Conservation (phyloP, 2,888 invertebrate genomes). For the Drosophila niveifrons region DNA sequence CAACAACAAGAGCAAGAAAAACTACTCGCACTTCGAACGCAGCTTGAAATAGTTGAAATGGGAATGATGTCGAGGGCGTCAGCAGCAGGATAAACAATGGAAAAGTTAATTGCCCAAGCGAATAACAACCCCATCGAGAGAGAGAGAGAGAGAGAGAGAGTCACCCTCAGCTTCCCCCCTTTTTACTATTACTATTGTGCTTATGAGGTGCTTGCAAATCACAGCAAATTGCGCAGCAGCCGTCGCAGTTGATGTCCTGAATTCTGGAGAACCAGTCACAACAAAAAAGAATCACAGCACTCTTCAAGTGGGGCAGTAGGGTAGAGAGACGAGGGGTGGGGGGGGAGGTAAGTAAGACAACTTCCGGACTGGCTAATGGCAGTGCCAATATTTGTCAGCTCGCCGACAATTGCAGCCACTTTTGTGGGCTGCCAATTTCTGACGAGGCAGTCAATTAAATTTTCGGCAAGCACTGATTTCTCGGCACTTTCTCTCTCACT, state of each 20-base stretch:
- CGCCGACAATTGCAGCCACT: slow-evolving; percentile 58
- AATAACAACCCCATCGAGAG: slow-evolving; percentile 60
- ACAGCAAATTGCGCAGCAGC: slow-evolving; percentile 45
- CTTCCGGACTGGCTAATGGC: slow-evolving; percentile 39
- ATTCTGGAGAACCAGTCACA: slow-evolving; percentile 28
- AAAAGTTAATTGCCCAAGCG: slow-evolving; percentile 66
- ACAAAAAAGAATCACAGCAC: slow-evolving; percentile 38
- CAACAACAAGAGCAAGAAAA: too few relatives aligned
- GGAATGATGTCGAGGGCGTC: not conserved
- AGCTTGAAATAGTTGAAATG: slow-evolving; percentile 10
- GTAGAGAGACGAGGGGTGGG: not conserved
- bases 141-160: slow-evolving; percentile 46
- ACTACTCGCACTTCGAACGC: slow-evolving; percentile 18
- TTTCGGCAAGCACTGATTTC: slow-evolving; percentile 29
- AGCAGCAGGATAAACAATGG: slow-evolving; percentile 58
- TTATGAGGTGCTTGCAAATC: slow-evolving; percentile 43
- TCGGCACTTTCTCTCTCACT: not conserved
- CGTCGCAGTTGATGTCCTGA: slow-evolving; percentile 27
- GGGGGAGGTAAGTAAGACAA: not conserved
- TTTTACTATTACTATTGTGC: slow-evolving; percentile 12
- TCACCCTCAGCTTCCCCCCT: not conserved
- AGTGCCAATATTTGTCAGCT: slow-evolving; percentile 61
- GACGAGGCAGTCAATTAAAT: slow-evolving; percentile 62
- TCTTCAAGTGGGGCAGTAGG: slow-evolving; percentile 3
- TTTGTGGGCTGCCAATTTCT: slow-evolving; percentile 60